Percentiles rank a stretch among this genome's conserved stretches.
These are phyloP conservation scores for Salvelinus alpinus DNA, from an alignment of 2,113 vertebrate genomes.

Conservation along the genomic window DNA sequence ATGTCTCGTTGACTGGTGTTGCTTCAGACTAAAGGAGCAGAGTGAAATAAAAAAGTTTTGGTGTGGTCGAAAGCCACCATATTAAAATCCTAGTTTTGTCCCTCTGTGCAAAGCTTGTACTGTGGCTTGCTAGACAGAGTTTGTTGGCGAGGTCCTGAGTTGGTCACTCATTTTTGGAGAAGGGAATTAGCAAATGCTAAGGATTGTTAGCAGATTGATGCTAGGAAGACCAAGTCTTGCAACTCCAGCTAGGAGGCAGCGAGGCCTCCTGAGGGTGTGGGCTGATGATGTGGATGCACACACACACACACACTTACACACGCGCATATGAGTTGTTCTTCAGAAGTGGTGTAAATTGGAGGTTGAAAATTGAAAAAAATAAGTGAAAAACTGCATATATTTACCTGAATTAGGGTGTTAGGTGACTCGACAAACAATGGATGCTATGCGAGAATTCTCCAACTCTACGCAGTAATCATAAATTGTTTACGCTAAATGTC, in stretches of 20 bases:
- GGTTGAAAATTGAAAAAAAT: too few relatives aligned
- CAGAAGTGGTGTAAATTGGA: too few relatives aligned
- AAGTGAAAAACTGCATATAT: too few relatives aligned
- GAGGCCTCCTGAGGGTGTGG: conserved; percentile 37
- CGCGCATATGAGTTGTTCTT: too few relatives aligned
- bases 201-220: conserved; percentile 24
- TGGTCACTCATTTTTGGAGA: not conserved
- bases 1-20: conserved; percentile 28
- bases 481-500: too few relatives aligned
- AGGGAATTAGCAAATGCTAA: conserved; percentile 8
- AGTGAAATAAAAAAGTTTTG: conserved; percentile 29
- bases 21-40: conserved; percentile 16
- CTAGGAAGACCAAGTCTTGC: not conserved
- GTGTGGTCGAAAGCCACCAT: conserved; percentile 16
- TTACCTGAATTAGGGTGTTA: too few relatives aligned
- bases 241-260: conserved; percentile 35
- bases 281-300: conserved; percentile 32
- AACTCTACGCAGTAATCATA: too few relatives aligned
- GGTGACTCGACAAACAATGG: too few relatives aligned
- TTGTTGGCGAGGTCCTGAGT: not conserved
- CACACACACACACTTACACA: not conserved
- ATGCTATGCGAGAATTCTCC: too few relatives aligned
- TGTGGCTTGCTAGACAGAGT: not conserved
- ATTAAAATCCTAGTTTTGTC: conserved; percentile 16
- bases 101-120: not conserved